Conservation (phyloP, 1,140 invertebrate genomes). For the Drosophila burlai region DNA sequence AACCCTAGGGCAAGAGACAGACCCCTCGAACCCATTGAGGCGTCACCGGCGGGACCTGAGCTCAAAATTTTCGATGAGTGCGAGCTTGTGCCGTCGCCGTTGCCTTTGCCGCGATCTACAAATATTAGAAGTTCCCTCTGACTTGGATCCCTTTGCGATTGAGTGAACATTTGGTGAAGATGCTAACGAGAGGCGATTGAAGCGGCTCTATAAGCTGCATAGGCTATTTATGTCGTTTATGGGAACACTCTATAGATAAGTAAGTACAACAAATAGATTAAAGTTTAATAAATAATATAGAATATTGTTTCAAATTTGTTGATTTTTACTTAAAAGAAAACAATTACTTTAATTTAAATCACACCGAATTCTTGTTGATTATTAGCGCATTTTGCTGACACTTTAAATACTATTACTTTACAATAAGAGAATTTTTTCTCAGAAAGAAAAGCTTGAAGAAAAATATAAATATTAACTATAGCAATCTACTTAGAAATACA, state of each 20-base stretch:
- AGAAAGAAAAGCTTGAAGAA: neutral
- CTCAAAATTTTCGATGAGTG: constrained; percentile 6
- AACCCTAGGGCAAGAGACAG: neutral
- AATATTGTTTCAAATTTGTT: neutral
- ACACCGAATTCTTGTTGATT: too few relatives aligned
- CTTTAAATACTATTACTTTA: neutral
- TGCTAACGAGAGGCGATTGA: neutral
- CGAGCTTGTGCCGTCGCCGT: constrained; percentile 10
- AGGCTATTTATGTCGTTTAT: neutral
- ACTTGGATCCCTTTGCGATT: constrained; percentile 11
- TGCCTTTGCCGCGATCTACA: constrained; percentile 9
- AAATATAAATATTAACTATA: neutral
- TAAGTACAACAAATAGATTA: neutral
- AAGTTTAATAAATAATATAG: neutral
- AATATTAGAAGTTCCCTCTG: neutral
- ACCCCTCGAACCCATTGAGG: constrained; percentile 45
- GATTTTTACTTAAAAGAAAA: neutral
- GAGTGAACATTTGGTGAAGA: constrained; percentile 12
- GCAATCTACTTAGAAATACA: neutral
- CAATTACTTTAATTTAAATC: neutral
- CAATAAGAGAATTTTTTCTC: neutral
- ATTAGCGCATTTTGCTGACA: neutral
- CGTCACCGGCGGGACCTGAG: constrained; percentile 42
- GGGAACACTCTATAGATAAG: neutral
- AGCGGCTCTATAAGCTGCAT: neutral